Base-by-base conservation (phyloP, 2,888 invertebrate genomes). In the Clostera curtula region DNA sequence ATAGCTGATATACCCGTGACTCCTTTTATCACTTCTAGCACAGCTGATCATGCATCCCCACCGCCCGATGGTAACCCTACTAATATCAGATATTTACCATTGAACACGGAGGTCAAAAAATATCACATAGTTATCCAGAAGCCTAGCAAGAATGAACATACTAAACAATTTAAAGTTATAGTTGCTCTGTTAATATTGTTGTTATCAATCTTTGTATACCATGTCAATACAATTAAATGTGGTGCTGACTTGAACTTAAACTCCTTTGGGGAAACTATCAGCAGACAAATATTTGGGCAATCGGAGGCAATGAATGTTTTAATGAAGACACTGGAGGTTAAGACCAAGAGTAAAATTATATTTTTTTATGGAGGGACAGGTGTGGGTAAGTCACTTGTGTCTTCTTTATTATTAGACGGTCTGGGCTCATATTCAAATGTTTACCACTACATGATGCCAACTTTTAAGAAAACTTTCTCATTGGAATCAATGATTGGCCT, bases 341-440 rank as follows among this genome's bases (percentile, higher is more conserved):
- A 62, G 33, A 51, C 42, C 5, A 49, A 29, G 5, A 62, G 48
- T 30, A 80, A 75, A 56, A 49, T 83, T 8, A 28, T 83, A 24
- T 51, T 76, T 35, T 48, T 83, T 6, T 73, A 68, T 58, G 84
- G 84, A 27, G 69, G 80, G 2, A 83, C 82, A 17, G 84, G 84
- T 25, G 80, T 80, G 3, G 84, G 83, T 1, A 84, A 84, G 41
- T 76, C 84, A 19, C 71, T 58, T 32, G 51, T 69, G 11, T 48
- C 63, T n/a, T 71, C 75, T 19, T 27, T 74, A 15, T 46, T 80
- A 29, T 39, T 80, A 31, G 56, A 72, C 16, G 49, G 56, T 24
- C 19, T 64, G 11, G 61, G 65, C 40, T 40, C 53, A 11, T 57
- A 52, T 30, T 62, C 71, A 10, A 83, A 83, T 60, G 43, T 77